Percentiles rank a stretch among this genome's conserved stretches.
These are phyloP conservation scores for Caenorhabditis sinica DNA, from an alignment of 2,888 invertebrate genomes.

Conservation along the genomic window DNA sequence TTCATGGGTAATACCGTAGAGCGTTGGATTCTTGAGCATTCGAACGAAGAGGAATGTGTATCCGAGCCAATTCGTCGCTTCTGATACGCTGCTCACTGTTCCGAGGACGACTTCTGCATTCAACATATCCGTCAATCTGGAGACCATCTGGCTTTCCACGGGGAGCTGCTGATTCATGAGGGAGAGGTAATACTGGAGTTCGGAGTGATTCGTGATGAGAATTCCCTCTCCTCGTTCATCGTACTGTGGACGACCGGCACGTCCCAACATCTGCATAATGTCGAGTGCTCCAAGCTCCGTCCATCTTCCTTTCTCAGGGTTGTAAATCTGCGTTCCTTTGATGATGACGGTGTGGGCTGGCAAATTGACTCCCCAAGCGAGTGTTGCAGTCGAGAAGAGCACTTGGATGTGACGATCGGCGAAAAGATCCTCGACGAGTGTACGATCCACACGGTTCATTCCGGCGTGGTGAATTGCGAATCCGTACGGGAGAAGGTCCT, in stretches of 20 bases:
- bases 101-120: conserved; percentile 98
- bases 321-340: conserved; percentile 97
- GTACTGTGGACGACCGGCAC: conserved; percentile 98
- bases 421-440: conserved; percentile 98
- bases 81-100: conserved; percentile 92
- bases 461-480: conserved; percentile 99
- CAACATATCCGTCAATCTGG: conserved; percentile 95
- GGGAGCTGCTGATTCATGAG: conserved; percentile 98
- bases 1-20: conserved; percentile 90
- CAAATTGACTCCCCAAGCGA: conserved; percentile 99
- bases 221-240: conserved; percentile 98
- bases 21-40: conserved; percentile 92
- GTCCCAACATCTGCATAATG: conserved; percentile 97
- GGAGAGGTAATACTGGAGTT: conserved; percentile 97
- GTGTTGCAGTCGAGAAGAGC: conserved; percentile 96
- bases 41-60: conserved; percentile 97
- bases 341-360: conserved; percentile 99
- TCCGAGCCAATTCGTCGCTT: conserved; percentile 95
- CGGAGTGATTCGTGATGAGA: conserved; percentile 98
- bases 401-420: conserved; percentile 95
- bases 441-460: conserved; percentile 96
- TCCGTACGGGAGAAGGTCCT: conserved; percentile 97
- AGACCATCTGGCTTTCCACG: conserved; percentile 96
- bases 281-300: conserved; percentile 97
- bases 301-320: conserved; percentile 98